Conservation (phyloP, 2,797 vertebrate species). For the Arnoldichthys spilopterus region DNA sequence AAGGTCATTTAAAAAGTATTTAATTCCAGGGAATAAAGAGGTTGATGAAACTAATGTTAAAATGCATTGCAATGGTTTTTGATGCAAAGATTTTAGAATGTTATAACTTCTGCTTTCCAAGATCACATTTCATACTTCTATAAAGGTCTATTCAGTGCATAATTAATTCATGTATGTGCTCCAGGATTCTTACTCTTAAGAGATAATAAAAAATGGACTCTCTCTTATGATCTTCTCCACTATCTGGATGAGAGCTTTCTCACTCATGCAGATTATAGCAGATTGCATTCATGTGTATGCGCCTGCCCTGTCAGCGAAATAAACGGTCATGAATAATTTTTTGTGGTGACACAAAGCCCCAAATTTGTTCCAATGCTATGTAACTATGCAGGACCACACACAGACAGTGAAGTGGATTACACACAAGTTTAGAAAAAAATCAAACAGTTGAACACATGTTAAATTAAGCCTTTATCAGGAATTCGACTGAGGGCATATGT, state of each 20-base stretch:
- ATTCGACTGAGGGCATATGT: neutral
- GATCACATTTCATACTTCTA: no score
- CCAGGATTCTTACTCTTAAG: no score
- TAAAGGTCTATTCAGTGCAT: no score
- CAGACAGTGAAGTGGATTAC: slow-evolving; percentile 25
- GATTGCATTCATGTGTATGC: slow-evolving; percentile 13
- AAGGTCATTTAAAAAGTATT: no score
- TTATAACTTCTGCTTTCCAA: no score
- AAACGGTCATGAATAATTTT: slow-evolving; percentile 26
- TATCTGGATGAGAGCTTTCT: neutral
- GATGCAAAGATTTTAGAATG: no score
- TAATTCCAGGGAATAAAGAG: no score
- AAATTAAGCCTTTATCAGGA: neutral
- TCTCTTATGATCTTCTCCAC: no score
- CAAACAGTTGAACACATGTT: neutral
- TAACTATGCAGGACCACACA: slow-evolving; percentile 48
- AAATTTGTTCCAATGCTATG: slow-evolving; percentile 30
- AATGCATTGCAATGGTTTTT: no score
- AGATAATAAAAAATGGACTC: no score
- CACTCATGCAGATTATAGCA: slow-evolving; percentile 8
- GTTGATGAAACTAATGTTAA: no score
- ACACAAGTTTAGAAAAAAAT: slow-evolving; percentile 1
- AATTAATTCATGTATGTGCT: no score
- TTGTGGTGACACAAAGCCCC: slow-evolving; percentile 18
- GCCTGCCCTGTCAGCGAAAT: slow-evolving; percentile 5